Evolutionary conservation across 2,888 invertebrate species (phyloP), one percentile per base, ranked within the genome.

Genomic region (Caenorhabditis sp.): DNA sequence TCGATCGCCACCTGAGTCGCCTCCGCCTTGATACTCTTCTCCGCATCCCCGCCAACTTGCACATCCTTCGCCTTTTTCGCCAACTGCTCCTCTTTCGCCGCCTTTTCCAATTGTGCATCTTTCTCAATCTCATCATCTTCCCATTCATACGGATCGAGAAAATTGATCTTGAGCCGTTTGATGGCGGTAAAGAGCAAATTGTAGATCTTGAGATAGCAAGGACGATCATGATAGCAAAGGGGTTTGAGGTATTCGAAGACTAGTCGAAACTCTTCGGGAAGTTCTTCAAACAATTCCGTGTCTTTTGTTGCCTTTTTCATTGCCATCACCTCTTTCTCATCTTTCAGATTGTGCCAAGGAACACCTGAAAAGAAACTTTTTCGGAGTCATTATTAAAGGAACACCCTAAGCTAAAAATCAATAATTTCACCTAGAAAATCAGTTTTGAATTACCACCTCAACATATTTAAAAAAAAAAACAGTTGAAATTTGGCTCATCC

Each of bases 61-160:
- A 14, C 17, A 17, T 43, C 17, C 14, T 43, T 43, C 43, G 43
- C 60, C 31, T 58, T 17, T 21, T 62, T 61, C n/a, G 26, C 43
- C 31, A 60, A 56, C 7, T 56, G 21, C 20, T 58, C 26, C 25
- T 59, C 43, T 20, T 62, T 60, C 25, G 70, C 64, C 27, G 63
- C 70, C 26, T 63, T 53, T 25, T 70, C 73, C 25, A 31, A 54
- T n/a, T 67, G 67, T 10, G 59, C 20, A 61, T 65, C 65, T 43
- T 56, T 63, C 23, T 70, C 75, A 25, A 75, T 75, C 49, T 75
- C 75, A 2, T 64, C 75, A 23, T 75, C 75, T 62, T 75, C 75
- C 75, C 75, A 75, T 38, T 75, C 75, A 27, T 67, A 75, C 0
- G 75, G 70, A 59, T 75, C 75, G 57, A 70, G n/a, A 54, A 70